Evolutionary conservation across 2,113 vertebrate genomes (phyloP), one percentile per base, ranked within the genome.

Genomic region (Craseonycteris thonglongyai): DNA sequence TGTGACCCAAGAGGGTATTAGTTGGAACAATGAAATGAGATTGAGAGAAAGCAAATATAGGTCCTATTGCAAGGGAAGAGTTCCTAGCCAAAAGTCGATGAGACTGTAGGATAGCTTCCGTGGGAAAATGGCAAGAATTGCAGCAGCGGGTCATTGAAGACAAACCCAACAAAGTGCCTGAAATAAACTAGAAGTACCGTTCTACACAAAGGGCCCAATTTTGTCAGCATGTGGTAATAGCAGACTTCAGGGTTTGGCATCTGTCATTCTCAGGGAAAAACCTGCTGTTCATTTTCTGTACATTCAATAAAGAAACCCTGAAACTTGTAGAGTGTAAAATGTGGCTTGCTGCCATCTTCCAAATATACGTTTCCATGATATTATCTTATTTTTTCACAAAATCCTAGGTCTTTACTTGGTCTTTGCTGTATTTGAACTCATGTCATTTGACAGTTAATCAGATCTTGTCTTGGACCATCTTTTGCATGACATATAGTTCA

Each of bases 21-120:
- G 69, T 35, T 74, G 63, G 94, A 86, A 90, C 56, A 78, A 75
- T 45, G 38, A 93, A 82, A 94, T 93, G 93, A 56, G 24, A 91
- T 0, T 88, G 66, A 92, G 54, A 69, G 75, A 81, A 96, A 61
- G 33, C 89, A 95, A 59, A 56, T 58, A 86, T 56, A 45, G 8
- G 61, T 9, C 28, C 30, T 49, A 47, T 7, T 83, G 45, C 51
- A 90, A 90, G 12, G n/a, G n/a, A 89, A 96, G 80, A 94, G 12
- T 71, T 80, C 65, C 51, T 66, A 89, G 90, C 35, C 61, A 21
- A 58, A 12, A 88, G 26, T 93, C 51, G 11, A 38, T 90, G 74
- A 96, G 42, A 30, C 18, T 0, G 0, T 0, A 0, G 74, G 88
- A 94, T 38, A 47, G 21, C 51, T 81, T 90, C 82, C 4, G 0